These are phyloP conservation scores for Spheniscus mendiculus DNA, from an alignment of 2,113 vertebrate species.

Conservation along the genomic window DNA sequence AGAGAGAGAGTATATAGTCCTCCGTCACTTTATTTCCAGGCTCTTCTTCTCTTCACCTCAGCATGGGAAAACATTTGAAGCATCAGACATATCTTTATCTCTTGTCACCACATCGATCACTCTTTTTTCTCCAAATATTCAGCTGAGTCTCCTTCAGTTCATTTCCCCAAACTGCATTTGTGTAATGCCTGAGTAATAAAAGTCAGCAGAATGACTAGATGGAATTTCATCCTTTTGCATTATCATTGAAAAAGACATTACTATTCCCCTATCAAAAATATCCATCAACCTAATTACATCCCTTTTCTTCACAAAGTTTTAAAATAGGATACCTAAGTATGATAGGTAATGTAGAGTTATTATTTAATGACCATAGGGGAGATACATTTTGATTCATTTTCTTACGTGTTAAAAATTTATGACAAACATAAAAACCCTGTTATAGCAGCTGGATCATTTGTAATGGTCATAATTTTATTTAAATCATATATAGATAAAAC, in stretches of 20 bases:
- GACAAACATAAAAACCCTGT: slow-evolving; percentile 64
- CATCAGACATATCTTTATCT: background rate
- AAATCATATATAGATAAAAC: slow-evolving; percentile 61
- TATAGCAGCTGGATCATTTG: slow-evolving; percentile 36
- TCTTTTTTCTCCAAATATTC: slow-evolving; percentile 6
- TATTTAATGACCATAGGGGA: slow-evolving; percentile 55
- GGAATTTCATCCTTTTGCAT: slow-evolving; percentile 40
- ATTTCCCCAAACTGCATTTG: slow-evolving; percentile 21
- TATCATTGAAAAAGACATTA: slow-evolving; percentile 61
- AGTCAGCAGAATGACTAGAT: slow-evolving; percentile 44
- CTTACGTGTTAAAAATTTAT: slow-evolving; percentile 58
- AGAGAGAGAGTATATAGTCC: background rate
- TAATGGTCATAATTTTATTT: slow-evolving; percentile 62
- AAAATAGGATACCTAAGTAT: slow-evolving; percentile 59
- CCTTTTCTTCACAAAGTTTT: slow-evolving; percentile 42
- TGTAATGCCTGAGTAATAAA: slow-evolving; percentile 34
- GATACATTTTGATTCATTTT: slow-evolving; percentile 58
- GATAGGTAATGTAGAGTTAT: slow-evolving; percentile 39
- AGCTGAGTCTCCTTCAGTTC: background rate
- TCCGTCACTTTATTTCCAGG: background rate
- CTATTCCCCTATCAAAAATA: slow-evolving; percentile 67
- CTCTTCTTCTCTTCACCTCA: background rate
- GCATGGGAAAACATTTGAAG: background rate
- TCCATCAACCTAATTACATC: slow-evolving; percentile 65
- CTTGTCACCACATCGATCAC: background rate